Evolutionary conservation across 2,888 invertebrate genomes (phyloP), one percentile per base, ranked within the genome.

Genomic region (Dryadula phaetusa): DNA sequence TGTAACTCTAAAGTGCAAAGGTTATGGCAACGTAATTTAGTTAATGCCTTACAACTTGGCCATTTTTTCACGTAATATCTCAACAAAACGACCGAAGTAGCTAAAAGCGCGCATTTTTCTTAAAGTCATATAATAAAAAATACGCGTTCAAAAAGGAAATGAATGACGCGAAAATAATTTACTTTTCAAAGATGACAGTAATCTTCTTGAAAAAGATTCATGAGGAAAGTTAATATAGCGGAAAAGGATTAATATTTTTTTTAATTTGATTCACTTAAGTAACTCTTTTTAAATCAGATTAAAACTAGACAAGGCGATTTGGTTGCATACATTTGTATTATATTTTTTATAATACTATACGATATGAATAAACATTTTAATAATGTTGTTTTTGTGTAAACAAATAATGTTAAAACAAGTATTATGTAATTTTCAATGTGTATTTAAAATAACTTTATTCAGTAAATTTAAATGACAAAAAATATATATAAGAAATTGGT

Each of bases 221-320:
- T 14, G 22, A 42, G n/a, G 58, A 3, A 25, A 22, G 20, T 3
- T 22, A 4, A 3, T 40, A 12, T 37, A 1, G 7, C 7, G 22
- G 8, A 4, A 58, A 58, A 40, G 25, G 58, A 58, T 58, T 42
- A 58, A 25, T 16, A n/a, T 37, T 37, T 54, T n/a, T 54, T n/a
- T 37, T 3, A 7, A 20, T 54, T 54, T 14, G 37, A 20, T n/a
- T 54, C 34, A 20, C 22, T 34, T 54, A 34, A 34, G 14, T 34
- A 1, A 16, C 8, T n/a, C 20, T 49, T n/a, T 49, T 22, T 28
- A 32, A 52, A 52, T 16, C 10, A 8, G 28, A 32, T 52, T 28
- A 16, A 5, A 32, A 28, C 6, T 28, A 28, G 28, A 8, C 2
- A 3, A 8, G 3, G 0, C 4, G 16, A n/a, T n/a, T 3, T 16